Evolutionary conservation across 2,113 vertebrate species (phyloP).

Genomic region (Oncorhynchus tshawytscha): DNA sequence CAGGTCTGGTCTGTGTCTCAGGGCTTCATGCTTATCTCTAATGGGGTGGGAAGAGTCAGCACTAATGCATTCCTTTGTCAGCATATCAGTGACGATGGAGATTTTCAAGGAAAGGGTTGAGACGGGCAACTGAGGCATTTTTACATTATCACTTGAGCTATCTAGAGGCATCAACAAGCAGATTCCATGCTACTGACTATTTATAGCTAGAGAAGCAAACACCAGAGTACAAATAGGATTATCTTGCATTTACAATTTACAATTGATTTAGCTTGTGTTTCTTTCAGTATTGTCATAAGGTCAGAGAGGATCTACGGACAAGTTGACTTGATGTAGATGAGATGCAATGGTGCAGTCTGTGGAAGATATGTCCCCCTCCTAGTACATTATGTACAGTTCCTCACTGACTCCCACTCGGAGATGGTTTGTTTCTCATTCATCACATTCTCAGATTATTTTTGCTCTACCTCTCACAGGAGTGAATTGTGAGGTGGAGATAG

Average conservation of each 20-base stretch:
- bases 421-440: background rate
- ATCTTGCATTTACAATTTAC: too few species aligned
- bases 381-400: background rate
- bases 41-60: conserved; percentile 1
- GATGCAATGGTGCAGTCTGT: background rate
- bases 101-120: background rate
- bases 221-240: background rate
- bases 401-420: background rate
- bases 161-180: background rate
- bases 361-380: background rate
- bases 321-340: background rate
- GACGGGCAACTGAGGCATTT: background rate
- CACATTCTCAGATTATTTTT: background rate
- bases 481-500: conserved; percentile 86
- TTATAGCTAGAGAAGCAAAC: background rate
- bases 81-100: background rate
- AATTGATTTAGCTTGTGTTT: too few species aligned
- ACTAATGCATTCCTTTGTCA: conserved; percentile 3
- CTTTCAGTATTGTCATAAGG: too few species aligned
- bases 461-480: conserved; percentile 65
- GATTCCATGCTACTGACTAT: background rate
- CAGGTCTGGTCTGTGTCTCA: conserved; percentile 39
- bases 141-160: background rate
- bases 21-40: conserved; percentile 31
- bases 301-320: background rate